Evolutionary conservation across 2,113 vertebrate species (phyloP).

Genomic region (Camelus dromedarius): DNA sequence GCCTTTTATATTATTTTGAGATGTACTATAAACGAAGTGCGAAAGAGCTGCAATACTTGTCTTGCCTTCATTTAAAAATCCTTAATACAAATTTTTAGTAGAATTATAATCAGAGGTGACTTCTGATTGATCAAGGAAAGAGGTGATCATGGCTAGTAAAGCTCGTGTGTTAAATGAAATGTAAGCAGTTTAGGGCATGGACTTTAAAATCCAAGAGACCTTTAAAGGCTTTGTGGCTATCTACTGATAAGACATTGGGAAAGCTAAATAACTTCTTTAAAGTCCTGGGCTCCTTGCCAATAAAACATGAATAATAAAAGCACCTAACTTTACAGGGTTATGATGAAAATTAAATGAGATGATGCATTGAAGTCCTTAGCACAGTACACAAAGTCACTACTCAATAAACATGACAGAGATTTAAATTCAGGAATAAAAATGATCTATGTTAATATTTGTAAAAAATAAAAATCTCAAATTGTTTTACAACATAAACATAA

Average conservation of each 20-base stretch:
- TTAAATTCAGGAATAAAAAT: slow-evolving; percentile 10
- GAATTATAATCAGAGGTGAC: slow-evolving; percentile 5
- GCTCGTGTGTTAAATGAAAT: not conserved
- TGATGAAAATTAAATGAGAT: slow-evolving; percentile 10
- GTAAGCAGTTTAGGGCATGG: not conserved
- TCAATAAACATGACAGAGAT: not conserved
- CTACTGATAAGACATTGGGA: not conserved
- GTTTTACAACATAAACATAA: not conserved
- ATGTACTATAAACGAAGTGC: not conserved
- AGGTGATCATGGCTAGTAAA: not conserved
- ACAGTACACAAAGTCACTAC: not conserved
- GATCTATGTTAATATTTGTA: not conserved
- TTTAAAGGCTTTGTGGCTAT: not conserved
- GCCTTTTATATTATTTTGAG: not conserved
- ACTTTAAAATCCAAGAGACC: not conserved
- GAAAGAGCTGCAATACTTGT: not conserved
- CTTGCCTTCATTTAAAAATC: slow-evolving; percentile 25
- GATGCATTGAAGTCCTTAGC: not conserved
- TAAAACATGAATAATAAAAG: not conserved
- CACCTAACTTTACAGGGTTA: not conserved
- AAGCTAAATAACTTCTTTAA: not conserved
- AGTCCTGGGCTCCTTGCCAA: not conserved
- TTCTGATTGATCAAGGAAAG: not conserved
- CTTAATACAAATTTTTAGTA: not conserved
- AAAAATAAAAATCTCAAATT: not conserved